A percentile compares a stretch with the other conserved stretches of the same genome.
Evolutionary conservation across 2,888 invertebrate species (phyloP).

Genomic region (Drosophila falleni): DNA sequence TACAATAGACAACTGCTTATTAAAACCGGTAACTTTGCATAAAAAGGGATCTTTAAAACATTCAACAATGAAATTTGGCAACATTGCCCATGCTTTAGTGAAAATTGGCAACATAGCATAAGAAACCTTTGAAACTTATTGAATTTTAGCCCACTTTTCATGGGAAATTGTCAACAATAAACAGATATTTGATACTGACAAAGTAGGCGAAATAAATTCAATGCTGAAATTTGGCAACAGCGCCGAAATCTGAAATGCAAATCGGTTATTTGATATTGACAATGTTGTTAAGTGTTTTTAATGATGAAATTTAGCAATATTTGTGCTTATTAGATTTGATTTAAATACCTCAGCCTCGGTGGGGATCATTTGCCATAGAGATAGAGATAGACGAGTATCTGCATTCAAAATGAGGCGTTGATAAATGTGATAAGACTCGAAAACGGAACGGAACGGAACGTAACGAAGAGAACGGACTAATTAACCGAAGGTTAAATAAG

Average conservation of each 20-base stretch:
- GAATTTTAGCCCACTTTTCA: not conserved
- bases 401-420: slow-evolving; percentile 53
- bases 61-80: slow-evolving; percentile 6
- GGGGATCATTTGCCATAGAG: slow-evolving; percentile 1
- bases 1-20: not conserved
- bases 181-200: slow-evolving; percentile 21
- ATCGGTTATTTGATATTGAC: slow-evolving; percentile 25
- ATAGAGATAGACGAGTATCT: slow-evolving; percentile 13
- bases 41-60: not conserved
- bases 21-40: not conserved
- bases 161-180: not conserved
- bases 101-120: not conserved
- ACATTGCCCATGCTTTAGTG: not conserved
- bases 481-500: slow-evolving; percentile 68
- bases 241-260: slow-evolving; percentile 11
- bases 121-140: not conserved
- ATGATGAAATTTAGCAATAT: slow-evolving; percentile 34
- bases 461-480: slow-evolving; percentile 53
- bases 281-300: slow-evolving; percentile 38
- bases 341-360: slow-evolving; percentile 28
- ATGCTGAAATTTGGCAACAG: slow-evolving; percentile 15
- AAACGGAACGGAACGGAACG: slow-evolving; percentile 44
- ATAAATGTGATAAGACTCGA: slow-evolving; percentile 68
- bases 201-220: slow-evolving; percentile 5
- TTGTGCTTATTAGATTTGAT: slow-evolving; percentile 30